Conservation (phyloP, 2,888 invertebrate species). For the Incurvaria masculella region DNA sequence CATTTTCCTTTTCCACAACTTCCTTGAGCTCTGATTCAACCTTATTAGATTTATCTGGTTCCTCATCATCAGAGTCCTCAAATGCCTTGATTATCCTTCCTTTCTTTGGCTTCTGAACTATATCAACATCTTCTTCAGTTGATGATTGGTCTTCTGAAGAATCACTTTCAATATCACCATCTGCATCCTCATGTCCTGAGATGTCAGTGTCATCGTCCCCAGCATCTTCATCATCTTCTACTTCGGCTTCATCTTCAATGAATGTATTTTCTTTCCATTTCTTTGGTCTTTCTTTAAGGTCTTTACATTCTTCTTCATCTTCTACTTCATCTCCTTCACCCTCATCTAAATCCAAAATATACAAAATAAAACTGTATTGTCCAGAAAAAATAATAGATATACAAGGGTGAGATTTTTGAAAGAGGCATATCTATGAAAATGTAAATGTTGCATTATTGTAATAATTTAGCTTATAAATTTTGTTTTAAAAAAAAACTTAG, state of each 20-base stretch:
- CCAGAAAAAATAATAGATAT: no score
- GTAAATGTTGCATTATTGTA: no score
- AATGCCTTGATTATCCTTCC: constrained; percentile 48
- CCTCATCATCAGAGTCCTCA: constrained; percentile 49
- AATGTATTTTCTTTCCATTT: constrained; percentile 32
- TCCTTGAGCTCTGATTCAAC: background rate
- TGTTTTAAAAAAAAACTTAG: no score
- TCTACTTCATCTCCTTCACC: constrained; percentile 23
- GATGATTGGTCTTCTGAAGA: constrained; percentile 34
- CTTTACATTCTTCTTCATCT: constrained; percentile 37
- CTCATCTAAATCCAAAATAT: no score
- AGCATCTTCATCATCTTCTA: constrained; percentile 31
- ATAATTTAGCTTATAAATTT: no score
- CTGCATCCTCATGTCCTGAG: constrained; percentile 9
- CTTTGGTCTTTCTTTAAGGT: constrained; percentile 37
- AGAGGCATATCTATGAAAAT: no score
- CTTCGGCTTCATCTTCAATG: constrained; percentile 51
- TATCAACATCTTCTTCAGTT: constrained; percentile 22
- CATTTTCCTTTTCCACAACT: background rate
- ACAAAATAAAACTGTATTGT: no score
- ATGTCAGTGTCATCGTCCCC: constrained; percentile 22
- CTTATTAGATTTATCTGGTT: constrained; percentile 10
- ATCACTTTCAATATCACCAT: constrained; percentile 18
- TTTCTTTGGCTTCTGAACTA: constrained; percentile 26
- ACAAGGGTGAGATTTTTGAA: no score